phyloP scores from a whole-genome alignment of 2,888 invertebrate genomes.

The Sycophila texana region DNA sequence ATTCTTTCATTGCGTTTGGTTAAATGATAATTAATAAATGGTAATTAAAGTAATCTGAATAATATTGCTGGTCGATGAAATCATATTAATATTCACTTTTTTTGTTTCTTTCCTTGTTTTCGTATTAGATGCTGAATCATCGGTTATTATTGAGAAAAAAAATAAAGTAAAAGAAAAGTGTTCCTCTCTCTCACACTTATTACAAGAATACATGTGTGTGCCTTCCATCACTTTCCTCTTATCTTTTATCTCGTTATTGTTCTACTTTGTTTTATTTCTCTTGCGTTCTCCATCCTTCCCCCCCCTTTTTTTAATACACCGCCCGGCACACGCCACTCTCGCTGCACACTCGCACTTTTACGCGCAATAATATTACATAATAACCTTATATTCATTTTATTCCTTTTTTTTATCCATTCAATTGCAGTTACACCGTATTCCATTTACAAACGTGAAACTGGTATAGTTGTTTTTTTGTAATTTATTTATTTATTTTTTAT shows the following conservation, averaged over 20 bases:
- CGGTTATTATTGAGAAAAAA: slow-evolving; percentile 27
- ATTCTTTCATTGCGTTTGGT: slow-evolving; percentile 59
- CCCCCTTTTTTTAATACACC: slow-evolving; percentile 37
- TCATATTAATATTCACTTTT: slow-evolving; percentile 65
- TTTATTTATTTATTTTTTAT: slow-evolving; percentile 53
- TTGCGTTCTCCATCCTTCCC: not conserved
- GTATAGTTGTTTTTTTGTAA: slow-evolving; percentile 61
- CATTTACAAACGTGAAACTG: slow-evolving; percentile 65
- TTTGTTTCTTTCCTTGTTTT: slow-evolving; percentile 43
- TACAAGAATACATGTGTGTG: slow-evolving; percentile 30
- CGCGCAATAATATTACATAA: slow-evolving; percentile 66
- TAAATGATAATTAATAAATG: slow-evolving; percentile 67
- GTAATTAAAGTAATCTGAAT: slow-evolving; percentile 68
- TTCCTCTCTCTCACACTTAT: slow-evolving; percentile 16
- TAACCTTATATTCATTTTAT: slow-evolving; percentile 65
- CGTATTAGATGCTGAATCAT: slow-evolving; percentile 45
- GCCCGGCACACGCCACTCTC: slow-evolving; percentile 41
- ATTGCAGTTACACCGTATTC: slow-evolving; percentile 65
- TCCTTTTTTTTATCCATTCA: slow-evolving; percentile 60
- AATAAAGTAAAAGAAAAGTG: slow-evolving; percentile 42
- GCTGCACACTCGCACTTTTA: slow-evolving; percentile 45
- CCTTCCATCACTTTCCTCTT: not conserved
- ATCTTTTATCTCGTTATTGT: slow-evolving; percentile 17
- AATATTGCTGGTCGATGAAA: slow-evolving; percentile 68
- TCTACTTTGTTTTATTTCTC: slow-evolving; percentile 46